These are phyloP conservation scores for Drosophila helvetica DNA, from an alignment of 2,888 invertebrate species.

Conservation along the genomic window DNA sequence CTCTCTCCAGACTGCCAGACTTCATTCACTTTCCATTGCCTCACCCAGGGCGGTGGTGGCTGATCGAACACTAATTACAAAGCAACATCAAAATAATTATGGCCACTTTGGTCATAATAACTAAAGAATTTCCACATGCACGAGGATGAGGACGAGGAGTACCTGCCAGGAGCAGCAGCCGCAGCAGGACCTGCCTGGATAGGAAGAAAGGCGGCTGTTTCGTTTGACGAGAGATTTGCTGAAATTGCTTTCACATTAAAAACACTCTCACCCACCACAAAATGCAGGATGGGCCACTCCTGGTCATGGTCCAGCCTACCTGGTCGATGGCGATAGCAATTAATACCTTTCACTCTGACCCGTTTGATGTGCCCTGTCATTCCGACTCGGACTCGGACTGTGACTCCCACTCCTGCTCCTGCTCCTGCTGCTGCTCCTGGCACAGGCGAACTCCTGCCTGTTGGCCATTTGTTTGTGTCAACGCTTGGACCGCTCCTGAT, in stretches of 20 bases:
- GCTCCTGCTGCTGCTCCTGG: not conserved
- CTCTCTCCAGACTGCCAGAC: not conserved
- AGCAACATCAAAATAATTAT: constrained; percentile 81
- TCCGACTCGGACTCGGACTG: constrained; percentile 23
- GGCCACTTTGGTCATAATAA: constrained; percentile 77
- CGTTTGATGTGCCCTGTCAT: constrained; percentile 71
- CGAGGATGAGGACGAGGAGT: constrained; percentile 15
- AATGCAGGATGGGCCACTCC: not conserved
- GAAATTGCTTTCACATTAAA: constrained; percentile 78
- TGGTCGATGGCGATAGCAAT: constrained; percentile 66
- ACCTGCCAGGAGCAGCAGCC: not conserved
- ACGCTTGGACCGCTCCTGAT: constrained; percentile 68
- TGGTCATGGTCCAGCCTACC: constrained; percentile 54
- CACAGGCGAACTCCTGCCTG: constrained; percentile 44
- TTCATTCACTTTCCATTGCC: constrained; percentile 13
- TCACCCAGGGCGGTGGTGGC: constrained; percentile 45
- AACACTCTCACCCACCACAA: constrained; percentile 64
- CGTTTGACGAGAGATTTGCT: constrained; percentile 67
- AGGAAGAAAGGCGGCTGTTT: constrained; percentile 27
- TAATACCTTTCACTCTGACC: constrained; percentile 76
- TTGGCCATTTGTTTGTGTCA: constrained; percentile 77
- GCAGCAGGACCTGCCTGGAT: constrained; percentile 17
- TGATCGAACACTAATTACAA: constrained; percentile 79
- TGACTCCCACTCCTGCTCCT: constrained; percentile 17
- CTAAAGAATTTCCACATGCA: constrained; percentile 70